These are phyloP conservation scores for Potorous gilbertii DNA, from an alignment of 2,797 vertebrate species.

Conservation along the genomic window DNA sequence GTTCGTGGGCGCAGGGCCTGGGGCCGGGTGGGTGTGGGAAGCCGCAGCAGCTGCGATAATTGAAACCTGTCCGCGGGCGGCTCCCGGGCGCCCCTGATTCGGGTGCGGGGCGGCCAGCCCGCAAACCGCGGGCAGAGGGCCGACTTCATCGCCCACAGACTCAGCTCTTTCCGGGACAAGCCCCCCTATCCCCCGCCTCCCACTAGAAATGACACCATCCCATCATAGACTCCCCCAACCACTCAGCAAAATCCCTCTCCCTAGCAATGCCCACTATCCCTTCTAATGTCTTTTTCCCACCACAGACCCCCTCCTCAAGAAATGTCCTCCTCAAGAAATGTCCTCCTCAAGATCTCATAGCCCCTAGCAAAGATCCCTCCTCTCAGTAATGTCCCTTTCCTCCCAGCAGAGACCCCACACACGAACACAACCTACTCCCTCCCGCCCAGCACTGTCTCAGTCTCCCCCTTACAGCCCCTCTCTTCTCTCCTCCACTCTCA, in stretches of 20 bases:
- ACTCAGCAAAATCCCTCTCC: background rate
- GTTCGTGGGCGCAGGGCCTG: background rate
- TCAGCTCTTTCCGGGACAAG: background rate
- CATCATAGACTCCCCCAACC: too few species aligned
- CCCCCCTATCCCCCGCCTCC: background rate
- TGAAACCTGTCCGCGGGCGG: slow-evolving; percentile 91
- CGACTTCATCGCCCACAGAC: slow-evolving; percentile 88
- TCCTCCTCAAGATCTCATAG: background rate
- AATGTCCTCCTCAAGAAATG: background rate
- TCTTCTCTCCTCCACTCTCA: background rate
- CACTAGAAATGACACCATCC: background rate
- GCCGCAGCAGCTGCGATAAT: slow-evolving; percentile 90
- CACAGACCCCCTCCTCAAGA: background rate
- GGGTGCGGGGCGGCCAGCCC: slow-evolving; percentile 81
- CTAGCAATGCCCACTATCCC: background rate
- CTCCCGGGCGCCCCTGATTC: slow-evolving; percentile 90
- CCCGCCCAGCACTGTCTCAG: background rate
- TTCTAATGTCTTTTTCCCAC: background rate
- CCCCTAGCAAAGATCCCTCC: background rate
- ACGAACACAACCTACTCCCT: too few species aligned
- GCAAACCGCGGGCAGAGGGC: background rate
- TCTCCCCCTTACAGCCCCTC: background rate
- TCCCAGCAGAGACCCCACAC: background rate
- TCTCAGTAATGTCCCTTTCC: background rate
- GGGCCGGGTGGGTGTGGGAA: slow-evolving; percentile 88